Evolutionary conservation across 1,140 invertebrate genomes (phyloP).

Genomic region (Drosophila neocordata): DNA sequence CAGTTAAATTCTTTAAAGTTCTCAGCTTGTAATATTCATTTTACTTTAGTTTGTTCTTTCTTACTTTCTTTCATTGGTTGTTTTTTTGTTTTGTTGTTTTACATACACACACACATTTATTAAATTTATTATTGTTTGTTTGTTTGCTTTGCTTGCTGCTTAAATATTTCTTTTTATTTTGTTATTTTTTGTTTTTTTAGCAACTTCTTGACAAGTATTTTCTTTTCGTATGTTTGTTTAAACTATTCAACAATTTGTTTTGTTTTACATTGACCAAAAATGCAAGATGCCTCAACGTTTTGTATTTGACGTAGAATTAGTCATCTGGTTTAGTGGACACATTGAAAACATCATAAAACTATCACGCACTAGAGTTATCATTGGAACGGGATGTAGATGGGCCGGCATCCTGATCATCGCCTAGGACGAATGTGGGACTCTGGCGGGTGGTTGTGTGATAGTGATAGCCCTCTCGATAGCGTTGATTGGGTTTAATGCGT

Average conservation of each 20-base stretch:
- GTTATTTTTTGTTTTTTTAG: slow-evolving; percentile 39
- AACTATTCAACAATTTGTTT: slow-evolving; percentile 79
- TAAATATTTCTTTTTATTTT: slow-evolving; percentile 65
- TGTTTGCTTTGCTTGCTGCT: slow-evolving; percentile 69
- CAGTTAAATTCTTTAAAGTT: slow-evolving; percentile 75
- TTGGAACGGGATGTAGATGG: slow-evolving; percentile 83
- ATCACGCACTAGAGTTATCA: slow-evolving; percentile 83
- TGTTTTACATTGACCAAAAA: slow-evolving; percentile 62
- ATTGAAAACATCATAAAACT: slow-evolving; percentile 70
- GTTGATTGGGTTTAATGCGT: slow-evolving; percentile 81
- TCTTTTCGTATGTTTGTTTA: slow-evolving; percentile 46
- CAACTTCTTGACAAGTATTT: slow-evolving; percentile 54
- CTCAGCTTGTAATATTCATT: slow-evolving; percentile 49
- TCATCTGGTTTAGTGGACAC: slow-evolving; percentile 54
- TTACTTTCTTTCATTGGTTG: slow-evolving; percentile 5
- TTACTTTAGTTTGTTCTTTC: background rate
- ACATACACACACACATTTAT: slow-evolving; percentile 62
- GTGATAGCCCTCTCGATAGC: slow-evolving; percentile 82
- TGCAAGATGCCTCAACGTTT: slow-evolving; percentile 58
- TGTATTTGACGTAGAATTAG: too few species aligned
- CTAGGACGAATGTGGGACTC: slow-evolving; percentile 82
- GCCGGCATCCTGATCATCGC: slow-evolving; percentile 80
- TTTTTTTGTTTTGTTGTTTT: slow-evolving; percentile 13
- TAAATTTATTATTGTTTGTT: slow-evolving; percentile 77
- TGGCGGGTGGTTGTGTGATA: slow-evolving; percentile 83